A percentile compares a stretch with the other conserved stretches of the same genome.
Conservation (phyloP, 1,140 invertebrate genomes). For the Tetramorium alpestre region DNA sequence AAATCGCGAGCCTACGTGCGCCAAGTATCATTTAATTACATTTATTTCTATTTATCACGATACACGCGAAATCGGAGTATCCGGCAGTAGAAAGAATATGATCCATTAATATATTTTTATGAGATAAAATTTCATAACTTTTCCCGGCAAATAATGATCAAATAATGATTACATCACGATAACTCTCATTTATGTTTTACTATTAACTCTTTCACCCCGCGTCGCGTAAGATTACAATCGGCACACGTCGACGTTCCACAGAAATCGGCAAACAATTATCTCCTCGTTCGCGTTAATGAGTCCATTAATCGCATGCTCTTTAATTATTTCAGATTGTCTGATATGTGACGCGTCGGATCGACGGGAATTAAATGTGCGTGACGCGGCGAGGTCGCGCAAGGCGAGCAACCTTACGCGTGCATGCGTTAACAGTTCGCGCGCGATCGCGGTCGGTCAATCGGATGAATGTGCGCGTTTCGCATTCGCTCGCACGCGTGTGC, state of each 20-base stretch:
- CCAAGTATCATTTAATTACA: background rate
- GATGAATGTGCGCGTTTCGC: constrained; percentile 2
- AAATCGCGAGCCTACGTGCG: background rate
- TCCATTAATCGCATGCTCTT: constrained; percentile 14
- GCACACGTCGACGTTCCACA: background rate
- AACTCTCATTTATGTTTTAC: background rate
- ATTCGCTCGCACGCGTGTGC: background rate
- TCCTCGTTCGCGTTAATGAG: constrained; percentile 1
- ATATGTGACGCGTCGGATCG: background rate
- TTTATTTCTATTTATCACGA: background rate
- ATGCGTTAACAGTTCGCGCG: constrained; percentile 40
- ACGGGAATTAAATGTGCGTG: constrained; percentile 56
- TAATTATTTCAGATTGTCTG: constrained; percentile 38
- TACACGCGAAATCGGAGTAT: background rate
- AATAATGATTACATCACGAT: background rate
- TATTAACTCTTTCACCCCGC: background rate
- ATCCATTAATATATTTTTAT: background rate
- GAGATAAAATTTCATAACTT: background rate
- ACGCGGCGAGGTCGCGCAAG: constrained; percentile 80
- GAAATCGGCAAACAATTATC: constrained; percentile 13
- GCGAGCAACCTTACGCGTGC: constrained; percentile 78
- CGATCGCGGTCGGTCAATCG: constrained; percentile 30
- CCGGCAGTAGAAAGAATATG: background rate
- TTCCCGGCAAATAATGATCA: background rate
- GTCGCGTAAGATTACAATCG: background rate